Conservation (phyloP, 2,113 vertebrate genomes). For the Arothron firmamentum region DNA sequence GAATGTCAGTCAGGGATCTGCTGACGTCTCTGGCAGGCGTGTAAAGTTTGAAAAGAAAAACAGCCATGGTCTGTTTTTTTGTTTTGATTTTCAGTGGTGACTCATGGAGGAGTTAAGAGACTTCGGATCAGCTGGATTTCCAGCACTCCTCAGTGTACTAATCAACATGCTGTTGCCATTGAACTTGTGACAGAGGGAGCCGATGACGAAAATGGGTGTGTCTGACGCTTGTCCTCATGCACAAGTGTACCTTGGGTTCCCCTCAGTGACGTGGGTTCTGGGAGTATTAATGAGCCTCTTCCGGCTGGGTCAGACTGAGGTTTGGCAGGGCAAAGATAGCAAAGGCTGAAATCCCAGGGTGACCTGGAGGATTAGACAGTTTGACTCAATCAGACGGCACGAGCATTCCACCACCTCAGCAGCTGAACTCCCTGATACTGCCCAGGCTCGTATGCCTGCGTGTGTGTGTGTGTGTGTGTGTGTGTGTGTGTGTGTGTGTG, state of each 20-base stretch:
- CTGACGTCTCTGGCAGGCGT: background rate
- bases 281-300: constrained; percentile 40
- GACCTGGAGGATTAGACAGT: constrained; percentile 30
- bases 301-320: constrained; percentile 17
- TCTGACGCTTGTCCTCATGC: constrained; percentile 25
- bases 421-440: constrained; percentile 43
- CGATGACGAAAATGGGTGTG: constrained; percentile 34
- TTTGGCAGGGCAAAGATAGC: constrained; percentile 10
- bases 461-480: constrained; percentile 13
- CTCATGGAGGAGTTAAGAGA: constrained; percentile 18
- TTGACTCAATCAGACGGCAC: constrained; percentile 27
- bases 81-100: constrained; percentile 11
- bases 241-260: constrained; percentile 28
- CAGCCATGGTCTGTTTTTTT: background rate
- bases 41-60: background rate
- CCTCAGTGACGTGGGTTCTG: constrained; percentile 29
- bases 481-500: constrained; percentile 19
- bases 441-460: constrained; percentile 7
- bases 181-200: constrained; percentile 23
- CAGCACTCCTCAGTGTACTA: constrained; percentile 10
- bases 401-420: constrained; percentile 14
- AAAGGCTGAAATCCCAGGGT: constrained; percentile 15
- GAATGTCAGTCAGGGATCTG: constrained; percentile 2
- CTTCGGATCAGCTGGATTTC: background rate
- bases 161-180: constrained; percentile 42